Percentiles rank a stretch among this genome's conserved stretches.
phyloP scores from a whole-genome alignment of 2,888 invertebrate genomes.

The Drosophila sordidula region DNA sequence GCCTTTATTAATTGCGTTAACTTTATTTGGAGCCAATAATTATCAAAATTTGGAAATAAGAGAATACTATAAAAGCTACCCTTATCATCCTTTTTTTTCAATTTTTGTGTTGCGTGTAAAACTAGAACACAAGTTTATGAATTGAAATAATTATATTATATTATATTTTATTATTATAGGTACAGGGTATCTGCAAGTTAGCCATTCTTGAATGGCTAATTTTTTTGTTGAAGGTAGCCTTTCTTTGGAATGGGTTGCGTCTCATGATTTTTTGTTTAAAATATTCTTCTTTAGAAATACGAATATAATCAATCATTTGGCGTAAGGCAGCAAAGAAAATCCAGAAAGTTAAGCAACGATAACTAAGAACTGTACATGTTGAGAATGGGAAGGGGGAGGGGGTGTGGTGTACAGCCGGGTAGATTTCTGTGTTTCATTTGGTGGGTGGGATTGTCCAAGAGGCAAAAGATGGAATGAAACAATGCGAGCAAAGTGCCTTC shows the following conservation, averaged over 20 bases:
- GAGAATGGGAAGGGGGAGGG: neutral
- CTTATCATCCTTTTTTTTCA: too few relatives aligned
- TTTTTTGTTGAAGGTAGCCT: neutral
- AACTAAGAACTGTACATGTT: constrained; percentile 6
- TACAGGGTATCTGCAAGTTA: too few relatives aligned
- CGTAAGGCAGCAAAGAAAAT: constrained; percentile 13
- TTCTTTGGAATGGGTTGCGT: neutral
- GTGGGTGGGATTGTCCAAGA: constrained; percentile 1
- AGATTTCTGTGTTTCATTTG: constrained; percentile 12
- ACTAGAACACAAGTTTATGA: too few relatives aligned
- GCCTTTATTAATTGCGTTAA: too few relatives aligned
- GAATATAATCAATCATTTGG: constrained; percentile 62
- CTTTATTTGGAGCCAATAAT: too few relatives aligned
- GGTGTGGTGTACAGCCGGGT: neutral
- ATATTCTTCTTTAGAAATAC: constrained; percentile 10
- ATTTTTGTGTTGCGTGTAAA: too few relatives aligned
- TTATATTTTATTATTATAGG: too few relatives aligned
- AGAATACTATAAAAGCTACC: too few relatives aligned
- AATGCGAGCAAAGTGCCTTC: constrained; percentile 11
- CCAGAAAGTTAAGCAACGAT: constrained; percentile 11
- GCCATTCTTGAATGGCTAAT: too few relatives aligned
- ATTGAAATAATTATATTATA: too few relatives aligned
- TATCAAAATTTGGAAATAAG: too few relatives aligned
- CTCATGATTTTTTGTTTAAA: neutral
- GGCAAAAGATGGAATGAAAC: constrained; percentile 5